A percentile compares a stretch with the other conserved stretches of the same genome.
Conservation (phyloP, 2,797 vertebrate species). For the Pantherophis vulpinus region DNA sequence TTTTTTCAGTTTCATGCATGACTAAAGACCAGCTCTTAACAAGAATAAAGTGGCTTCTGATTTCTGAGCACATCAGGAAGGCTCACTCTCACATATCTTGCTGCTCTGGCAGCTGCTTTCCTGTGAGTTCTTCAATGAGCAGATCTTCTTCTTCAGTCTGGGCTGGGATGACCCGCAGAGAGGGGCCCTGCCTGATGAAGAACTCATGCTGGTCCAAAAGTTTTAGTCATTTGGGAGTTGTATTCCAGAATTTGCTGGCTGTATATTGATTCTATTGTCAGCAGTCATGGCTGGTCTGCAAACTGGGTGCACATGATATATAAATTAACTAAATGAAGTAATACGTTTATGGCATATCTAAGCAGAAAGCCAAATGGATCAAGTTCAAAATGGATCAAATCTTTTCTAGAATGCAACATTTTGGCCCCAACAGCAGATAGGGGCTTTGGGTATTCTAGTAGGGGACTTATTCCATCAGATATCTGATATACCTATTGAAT, state of each 20-base stretch:
- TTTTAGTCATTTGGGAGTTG: not conserved
- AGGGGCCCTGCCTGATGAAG: constrained; percentile 92
- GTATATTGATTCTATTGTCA: not conserved
- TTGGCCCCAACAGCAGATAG: too few relatives aligned
- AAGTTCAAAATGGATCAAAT: not conserved
- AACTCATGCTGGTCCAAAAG: constrained; percentile 94
- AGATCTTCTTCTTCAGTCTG: constrained; percentile 93
- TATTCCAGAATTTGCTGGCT: not conserved
- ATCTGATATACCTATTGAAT: not conserved
- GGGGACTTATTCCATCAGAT: not conserved
- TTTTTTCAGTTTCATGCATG: not conserved
- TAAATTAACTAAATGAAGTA: not conserved
- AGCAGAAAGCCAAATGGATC: not conserved
- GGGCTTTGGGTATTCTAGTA: not conserved
- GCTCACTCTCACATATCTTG: constrained; percentile 87
- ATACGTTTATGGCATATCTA: not conserved
- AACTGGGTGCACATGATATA: not conserved
- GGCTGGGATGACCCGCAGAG: constrained; percentile 80
- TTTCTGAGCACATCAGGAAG: not conserved
- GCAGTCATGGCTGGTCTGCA: not conserved
- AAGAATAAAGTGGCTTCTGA: not conserved
- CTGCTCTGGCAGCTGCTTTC: constrained; percentile 90
- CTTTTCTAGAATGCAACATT: not conserved
- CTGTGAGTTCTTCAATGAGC: constrained; percentile 91
- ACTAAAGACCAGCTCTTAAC: not conserved